Evolutionary conservation across 2,797 vertebrate species (phyloP), one percentile per base, ranked within the genome.

Genomic region (Gymnopithys bicolor): DNA sequence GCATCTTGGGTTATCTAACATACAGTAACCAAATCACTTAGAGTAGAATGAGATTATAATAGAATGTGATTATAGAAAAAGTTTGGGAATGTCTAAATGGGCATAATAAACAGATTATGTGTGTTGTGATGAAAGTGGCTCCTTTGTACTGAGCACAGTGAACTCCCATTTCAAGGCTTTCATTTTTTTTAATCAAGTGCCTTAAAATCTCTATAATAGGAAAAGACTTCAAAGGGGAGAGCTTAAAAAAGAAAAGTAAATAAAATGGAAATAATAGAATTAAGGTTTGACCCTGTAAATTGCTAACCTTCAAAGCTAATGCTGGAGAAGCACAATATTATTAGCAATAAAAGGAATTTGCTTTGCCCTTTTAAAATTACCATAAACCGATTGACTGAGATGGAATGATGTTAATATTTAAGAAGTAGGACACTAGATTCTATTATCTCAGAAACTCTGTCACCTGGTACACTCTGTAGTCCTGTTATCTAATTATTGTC

Each of bases 371-470:
- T 98, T 96, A 81, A 98, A 98, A 98, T 98, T 98, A 97, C 94
- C 97, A 97, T 98, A 98, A 98, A 98, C 95, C 62, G 79, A 97
- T 98, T 98, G 98, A 96, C 96, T 98, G 97, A 97, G 97, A 96
- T 97, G 97, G 97, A 97, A 98, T 95, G 97, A 98, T 98, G 97
- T 98, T 98, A 98, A 98, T 98, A 97, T 98, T 98, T 98, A 98
- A 98, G 97, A 98, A 98, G 97, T 96, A 97, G 97, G 97, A 97
- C 97, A 97, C 94, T 95, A 97, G 96, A 98, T 98, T 98, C 94
- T 98, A 97, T 98, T 98, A 98, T 97, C 98, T 98, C 93, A 88
- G 97, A 97, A 96, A 96, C 86, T 97, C 97, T 98, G 98, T 98
- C 98, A 98, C 97, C 97, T 97, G 97, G 97, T 97, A 97, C 96